These are phyloP conservation scores for Hololepta plana DNA, from an alignment of 2,888 invertebrate genomes.

Conservation along the genomic window DNA sequence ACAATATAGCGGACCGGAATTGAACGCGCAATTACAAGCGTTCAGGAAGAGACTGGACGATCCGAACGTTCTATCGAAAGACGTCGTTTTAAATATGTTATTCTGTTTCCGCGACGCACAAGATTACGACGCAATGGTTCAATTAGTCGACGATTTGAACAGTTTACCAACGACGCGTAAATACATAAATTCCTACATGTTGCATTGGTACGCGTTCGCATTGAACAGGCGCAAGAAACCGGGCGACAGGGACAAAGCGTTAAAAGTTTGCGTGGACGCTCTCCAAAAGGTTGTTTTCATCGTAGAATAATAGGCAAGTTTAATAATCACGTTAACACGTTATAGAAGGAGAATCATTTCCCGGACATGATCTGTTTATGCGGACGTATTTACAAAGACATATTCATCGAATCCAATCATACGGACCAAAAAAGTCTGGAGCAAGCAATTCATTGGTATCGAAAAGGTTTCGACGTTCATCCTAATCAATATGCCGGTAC, in stretches of 20 bases:
- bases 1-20: constrained; percentile 62
- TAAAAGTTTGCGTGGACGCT: constrained; percentile 80
- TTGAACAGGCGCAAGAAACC: constrained; percentile 84
- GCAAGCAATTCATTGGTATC: constrained; percentile 93
- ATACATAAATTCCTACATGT: constrained; percentile 78
- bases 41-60: constrained; percentile 90
- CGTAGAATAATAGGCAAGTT: too few relatives aligned
- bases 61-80: constrained; percentile 88
- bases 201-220: constrained; percentile 91
- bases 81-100: constrained; percentile 87
- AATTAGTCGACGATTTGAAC: constrained; percentile 82
- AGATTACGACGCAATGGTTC: constrained; percentile 96
- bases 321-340: background rate
- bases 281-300: constrained; percentile 51
- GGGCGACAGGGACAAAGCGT: constrained; percentile 87
- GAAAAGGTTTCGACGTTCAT: constrained; percentile 93
- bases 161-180: constrained; percentile 77
- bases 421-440: constrained; percentile 72
- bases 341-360: constrained; percentile 76
- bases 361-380: constrained; percentile 96
- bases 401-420: constrained; percentile 91
- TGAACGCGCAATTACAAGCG: constrained; percentile 64
- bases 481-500: constrained; percentile 91
- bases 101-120: constrained; percentile 83
- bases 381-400: constrained; percentile 93